Conservation (phyloP, 1,140 invertebrate genomes). For the Caenorhabditis remanei region DNA sequence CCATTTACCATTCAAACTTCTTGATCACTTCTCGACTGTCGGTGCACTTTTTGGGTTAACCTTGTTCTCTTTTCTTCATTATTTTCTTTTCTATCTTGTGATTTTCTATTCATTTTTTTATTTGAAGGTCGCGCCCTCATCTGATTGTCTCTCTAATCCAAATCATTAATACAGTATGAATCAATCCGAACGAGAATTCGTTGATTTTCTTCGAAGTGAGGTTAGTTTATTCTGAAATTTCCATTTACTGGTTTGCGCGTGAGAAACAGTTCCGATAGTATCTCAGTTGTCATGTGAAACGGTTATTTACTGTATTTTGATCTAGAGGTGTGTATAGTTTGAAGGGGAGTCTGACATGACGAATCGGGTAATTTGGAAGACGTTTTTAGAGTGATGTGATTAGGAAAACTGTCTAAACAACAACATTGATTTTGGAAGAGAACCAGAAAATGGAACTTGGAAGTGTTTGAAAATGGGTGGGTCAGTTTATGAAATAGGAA, state of each 20-base stretch:
- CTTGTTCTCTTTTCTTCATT: neutral
- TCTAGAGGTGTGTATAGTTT: neutral
- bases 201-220: constrained; percentile 54
- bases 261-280: constrained; percentile 1
- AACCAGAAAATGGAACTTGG: too few relatives aligned
- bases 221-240: constrained; percentile 2
- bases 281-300: constrained; percentile 3
- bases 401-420: neutral
- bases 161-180: constrained; percentile 31
- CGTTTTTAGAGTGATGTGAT: neutral
- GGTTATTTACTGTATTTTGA: constrained; percentile 4
- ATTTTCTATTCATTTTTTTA: neutral
- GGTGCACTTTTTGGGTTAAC: constrained; percentile 10
- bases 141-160: constrained; percentile 9
- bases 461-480: too few relatives aligned
- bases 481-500: too few relatives aligned
- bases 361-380: neutral
- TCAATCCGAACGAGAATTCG: constrained; percentile 49
- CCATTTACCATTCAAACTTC: neutral
- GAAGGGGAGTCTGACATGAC: neutral
- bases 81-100: constrained; percentile 31
- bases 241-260: neutral
- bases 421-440: neutral
- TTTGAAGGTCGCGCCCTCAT: constrained; percentile 41
- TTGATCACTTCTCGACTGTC: neutral